A percentile compares a stretch with the other conserved stretches of the same genome.
These are phyloP conservation scores for Rhea americana DNA, from an alignment of 2,113 vertebrate species.

Conservation along the genomic window DNA sequence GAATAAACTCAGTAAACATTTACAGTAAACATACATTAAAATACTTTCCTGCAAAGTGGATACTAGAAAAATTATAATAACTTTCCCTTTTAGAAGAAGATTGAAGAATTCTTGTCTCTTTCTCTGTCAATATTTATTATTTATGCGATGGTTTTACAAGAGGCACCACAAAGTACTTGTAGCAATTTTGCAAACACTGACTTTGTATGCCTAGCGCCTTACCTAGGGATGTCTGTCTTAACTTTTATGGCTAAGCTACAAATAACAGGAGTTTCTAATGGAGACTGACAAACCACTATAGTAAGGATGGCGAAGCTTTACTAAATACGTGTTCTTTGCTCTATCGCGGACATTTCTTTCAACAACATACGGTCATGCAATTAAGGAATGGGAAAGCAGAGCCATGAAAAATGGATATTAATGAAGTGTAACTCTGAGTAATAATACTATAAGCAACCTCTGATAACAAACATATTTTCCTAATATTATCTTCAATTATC, in stretches of 20 bases:
- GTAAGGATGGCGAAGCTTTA: conserved; percentile 13
- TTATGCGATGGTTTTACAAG: neutral
- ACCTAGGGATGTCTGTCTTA: neutral
- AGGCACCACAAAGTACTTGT: neutral
- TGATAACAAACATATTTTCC: conserved; percentile 84
- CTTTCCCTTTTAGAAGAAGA: neutral
- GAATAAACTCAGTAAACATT: neutral
- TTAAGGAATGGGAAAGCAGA: conserved; percentile 57
- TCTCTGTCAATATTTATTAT: neutral
- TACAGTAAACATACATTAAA: neutral
- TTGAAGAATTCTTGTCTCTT: neutral
- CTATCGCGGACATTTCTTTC: conserved; percentile 81
- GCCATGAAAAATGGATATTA: conserved; percentile 81
- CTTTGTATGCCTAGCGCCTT: neutral
- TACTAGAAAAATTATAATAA: neutral
- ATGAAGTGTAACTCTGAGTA: conserved; percentile 81
- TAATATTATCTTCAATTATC: conserved; percentile 83
- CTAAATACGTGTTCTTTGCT: neutral
- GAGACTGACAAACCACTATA: neutral
- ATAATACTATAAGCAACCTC: conserved; percentile 75
- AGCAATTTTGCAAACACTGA: neutral
- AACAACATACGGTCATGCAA: conserved; percentile 76
- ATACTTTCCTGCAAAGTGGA: neutral
- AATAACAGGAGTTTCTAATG: neutral
- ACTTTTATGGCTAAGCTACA: neutral